These are phyloP conservation scores for Mormyrus hasselquistii DNA, from an alignment of 2,797 vertebrate species.

Conservation along the genomic window DNA sequence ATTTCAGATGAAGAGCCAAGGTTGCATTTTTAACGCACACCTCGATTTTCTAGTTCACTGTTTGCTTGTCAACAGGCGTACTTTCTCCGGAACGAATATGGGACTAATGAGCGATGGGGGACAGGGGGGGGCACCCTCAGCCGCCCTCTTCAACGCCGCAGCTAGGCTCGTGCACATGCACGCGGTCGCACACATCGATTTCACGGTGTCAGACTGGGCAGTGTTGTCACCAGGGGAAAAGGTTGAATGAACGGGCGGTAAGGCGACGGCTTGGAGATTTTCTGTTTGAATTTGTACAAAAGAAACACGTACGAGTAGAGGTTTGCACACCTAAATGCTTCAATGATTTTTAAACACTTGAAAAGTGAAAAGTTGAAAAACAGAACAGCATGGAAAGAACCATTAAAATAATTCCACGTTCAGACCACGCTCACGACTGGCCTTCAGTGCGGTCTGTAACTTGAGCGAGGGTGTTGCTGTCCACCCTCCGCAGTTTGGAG, in stretches of 20 bases:
- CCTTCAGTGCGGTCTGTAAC: neutral
- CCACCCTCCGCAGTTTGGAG: neutral
- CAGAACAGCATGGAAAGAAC: neutral
- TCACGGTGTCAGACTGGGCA: slow-evolving; percentile 6
- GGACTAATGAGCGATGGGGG: slow-evolving; percentile 20
- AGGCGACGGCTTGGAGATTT: neutral
- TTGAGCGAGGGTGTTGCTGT: neutral
- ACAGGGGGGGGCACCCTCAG: neutral
- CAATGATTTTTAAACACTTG: neutral
- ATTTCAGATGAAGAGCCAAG: slow-evolving; percentile 21
- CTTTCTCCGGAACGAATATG: slow-evolving; percentile 14
- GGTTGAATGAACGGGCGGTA: neutral
- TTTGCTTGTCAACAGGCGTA: slow-evolving; percentile 22
- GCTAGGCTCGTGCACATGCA: neutral
- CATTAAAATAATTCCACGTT: neutral
- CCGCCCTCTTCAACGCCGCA: neutral
- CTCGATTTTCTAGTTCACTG: neutral
- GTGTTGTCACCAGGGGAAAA: neutral
- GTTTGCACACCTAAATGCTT: slow-evolving; percentile 16
- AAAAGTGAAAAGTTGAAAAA: neutral
- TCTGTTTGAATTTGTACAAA: slow-evolving; percentile 5
- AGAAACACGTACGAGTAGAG: neutral
- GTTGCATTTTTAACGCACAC: slow-evolving; percentile 9
- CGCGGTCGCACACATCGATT: neutral
- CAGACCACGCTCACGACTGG: neutral